A percentile compares a stretch with the other conserved stretches of the same genome.
Conservation (phyloP, 2,113 vertebrate genomes). For the Macroglossus sobrinus region DNA sequence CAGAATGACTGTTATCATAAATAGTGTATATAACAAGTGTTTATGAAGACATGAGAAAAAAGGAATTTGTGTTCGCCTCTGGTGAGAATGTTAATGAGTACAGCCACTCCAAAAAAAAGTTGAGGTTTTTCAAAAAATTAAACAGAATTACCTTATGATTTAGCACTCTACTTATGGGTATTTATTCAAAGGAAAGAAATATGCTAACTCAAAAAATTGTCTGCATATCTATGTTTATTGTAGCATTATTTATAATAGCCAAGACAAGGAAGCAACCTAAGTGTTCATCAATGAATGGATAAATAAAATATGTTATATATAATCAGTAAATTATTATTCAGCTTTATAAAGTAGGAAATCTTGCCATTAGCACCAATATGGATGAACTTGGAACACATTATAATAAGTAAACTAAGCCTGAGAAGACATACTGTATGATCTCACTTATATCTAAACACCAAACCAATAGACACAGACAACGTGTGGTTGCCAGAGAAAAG, state of each 20-base stretch:
- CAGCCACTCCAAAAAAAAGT: neutral
- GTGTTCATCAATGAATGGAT: neutral
- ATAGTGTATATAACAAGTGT: neutral
- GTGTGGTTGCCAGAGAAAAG: neutral
- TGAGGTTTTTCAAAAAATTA: neutral
- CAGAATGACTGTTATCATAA: neutral
- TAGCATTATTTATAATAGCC: neutral
- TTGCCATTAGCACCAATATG: neutral
- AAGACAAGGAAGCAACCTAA: neutral
- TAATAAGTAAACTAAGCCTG: neutral
- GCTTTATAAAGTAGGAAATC: neutral
- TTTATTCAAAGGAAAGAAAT: neutral
- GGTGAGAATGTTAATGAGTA: neutral
- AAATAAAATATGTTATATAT: neutral
- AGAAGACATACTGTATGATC: neutral
- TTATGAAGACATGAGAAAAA: neutral
- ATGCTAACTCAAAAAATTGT: neutral
- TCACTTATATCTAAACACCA: neutral
- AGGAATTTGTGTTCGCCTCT: neutral
- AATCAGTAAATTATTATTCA: neutral
- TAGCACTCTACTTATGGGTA: neutral
- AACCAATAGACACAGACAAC: neutral
- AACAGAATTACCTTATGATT: neutral
- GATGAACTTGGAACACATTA: neutral
- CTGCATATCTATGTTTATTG: neutral